Percentiles rank a stretch among this genome's conserved stretches.
phyloP scores from a whole-genome alignment of 2,888 invertebrate species.

The Drosophila rubida region DNA sequence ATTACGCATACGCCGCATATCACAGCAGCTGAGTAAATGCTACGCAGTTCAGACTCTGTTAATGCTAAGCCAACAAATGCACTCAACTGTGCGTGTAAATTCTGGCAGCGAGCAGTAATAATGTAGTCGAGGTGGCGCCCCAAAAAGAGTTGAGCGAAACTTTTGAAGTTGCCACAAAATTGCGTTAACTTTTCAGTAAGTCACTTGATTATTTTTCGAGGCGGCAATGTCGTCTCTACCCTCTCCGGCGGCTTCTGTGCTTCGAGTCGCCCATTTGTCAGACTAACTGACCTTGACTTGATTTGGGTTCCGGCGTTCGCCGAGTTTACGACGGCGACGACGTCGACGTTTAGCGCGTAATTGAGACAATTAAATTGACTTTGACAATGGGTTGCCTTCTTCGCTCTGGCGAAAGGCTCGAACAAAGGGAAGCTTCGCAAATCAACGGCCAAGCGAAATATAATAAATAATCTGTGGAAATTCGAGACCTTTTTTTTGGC shows the following conservation, averaged over 20 bases:
- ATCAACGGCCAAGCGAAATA: slow-evolving; percentile 62
- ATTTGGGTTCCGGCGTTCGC: slow-evolving; percentile 56
- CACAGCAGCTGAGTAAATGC: slow-evolving; percentile 34
- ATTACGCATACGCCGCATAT: slow-evolving; percentile 58
- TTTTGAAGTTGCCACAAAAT: slow-evolving; percentile 77
- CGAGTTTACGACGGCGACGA: slow-evolving; percentile 33
- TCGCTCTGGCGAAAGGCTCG: slow-evolving; percentile 2
- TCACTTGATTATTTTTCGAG: slow-evolving; percentile 69
- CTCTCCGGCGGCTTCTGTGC: slow-evolving; percentile 9
- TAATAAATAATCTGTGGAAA: slow-evolving; percentile 62
- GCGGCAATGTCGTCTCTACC: slow-evolving; percentile 50
- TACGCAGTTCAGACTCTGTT: slow-evolving; percentile 9
- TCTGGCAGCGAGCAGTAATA: not conserved
- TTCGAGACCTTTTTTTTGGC: not conserved
- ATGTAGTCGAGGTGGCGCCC: not conserved
- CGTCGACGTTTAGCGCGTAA: slow-evolving; percentile 69
- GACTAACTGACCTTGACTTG: slow-evolving; percentile 59
- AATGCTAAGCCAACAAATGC: slow-evolving; percentile 50
- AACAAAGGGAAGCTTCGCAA: slow-evolving; percentile 51
- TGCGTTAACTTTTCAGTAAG: slow-evolving; percentile 76
- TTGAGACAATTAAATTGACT: slow-evolving; percentile 80
- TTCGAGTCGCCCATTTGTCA: slow-evolving; percentile 16
- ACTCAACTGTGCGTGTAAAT: slow-evolving; percentile 76
- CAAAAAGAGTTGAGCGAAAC: slow-evolving; percentile 65
- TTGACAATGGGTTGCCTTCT: slow-evolving; percentile 61